Evolutionary conservation across 2,888 invertebrate genomes (phyloP), one percentile per base, ranked within the genome.

Genomic region (Tachystola acroxantha): DNA sequence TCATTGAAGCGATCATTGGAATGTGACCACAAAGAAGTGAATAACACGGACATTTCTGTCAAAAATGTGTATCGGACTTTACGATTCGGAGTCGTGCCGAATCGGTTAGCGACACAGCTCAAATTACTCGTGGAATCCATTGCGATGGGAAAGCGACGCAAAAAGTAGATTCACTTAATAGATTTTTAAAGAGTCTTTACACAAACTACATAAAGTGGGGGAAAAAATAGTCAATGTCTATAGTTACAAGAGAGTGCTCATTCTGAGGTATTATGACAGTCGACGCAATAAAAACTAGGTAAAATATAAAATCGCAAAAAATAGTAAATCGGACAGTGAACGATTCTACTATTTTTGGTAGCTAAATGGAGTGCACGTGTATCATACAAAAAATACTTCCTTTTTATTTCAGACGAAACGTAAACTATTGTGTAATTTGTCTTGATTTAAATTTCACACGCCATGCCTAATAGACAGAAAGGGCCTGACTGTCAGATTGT

Each of bases 81-180:
- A 56, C 51, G 57, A 62, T 55, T 56, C 47, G 47, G 54, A 64
- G 53, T 54, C 70, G 72, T 50, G 49, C 51, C 78, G 43, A 77
- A 82, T 80, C 63, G 71, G 53, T 69, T 67, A 65, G 70, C 63
- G 68, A 71, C 70, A 72, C 73, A 64, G 62, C 55, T 57, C 48
- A 54, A 70, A 59, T 62, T 61, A 59, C 57, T 67, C 48, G 52
- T 60, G 48, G 48, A 58, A 55, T 57, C 51, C 52, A 62, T 46
- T 53, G 54, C 64, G 64, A 65, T 72, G 73, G 67, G 74, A 78
- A 79, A 75, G 54, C 54, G 47, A 45, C 37, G 44, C 49, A 64
- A 68, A 69, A 68, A 55, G 41, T 48, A 33, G 40, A 38, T 53
- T 55, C 57, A 48, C 49, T 56, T 62, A 61, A 60, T 58, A 62